Evolutionary conservation across 2,113 vertebrate genomes (phyloP).

Genomic region (Nothoprocta perdicaria): DNA sequence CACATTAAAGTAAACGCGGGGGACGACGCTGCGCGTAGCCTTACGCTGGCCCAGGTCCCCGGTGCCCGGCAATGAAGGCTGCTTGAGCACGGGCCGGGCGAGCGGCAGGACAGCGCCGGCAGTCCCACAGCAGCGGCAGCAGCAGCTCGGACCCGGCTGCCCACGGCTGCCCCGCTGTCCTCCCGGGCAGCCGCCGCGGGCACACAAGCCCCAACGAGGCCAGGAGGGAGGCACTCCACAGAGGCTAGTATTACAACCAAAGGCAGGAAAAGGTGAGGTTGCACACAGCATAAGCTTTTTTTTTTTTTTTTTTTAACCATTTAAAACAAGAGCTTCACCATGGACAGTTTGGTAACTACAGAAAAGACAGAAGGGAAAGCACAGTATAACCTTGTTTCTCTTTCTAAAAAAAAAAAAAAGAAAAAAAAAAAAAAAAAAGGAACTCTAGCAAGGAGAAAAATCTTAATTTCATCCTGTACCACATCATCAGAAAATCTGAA

Average conservation of each 20-base stretch:
- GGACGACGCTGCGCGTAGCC: not conserved
- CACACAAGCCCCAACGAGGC: not conserved
- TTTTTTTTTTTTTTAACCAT: not conserved
- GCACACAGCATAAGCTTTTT: not conserved
- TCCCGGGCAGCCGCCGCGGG: not conserved
- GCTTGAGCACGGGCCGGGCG: too few relatives aligned
- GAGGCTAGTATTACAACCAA: not conserved
- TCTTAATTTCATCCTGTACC: not conserved
- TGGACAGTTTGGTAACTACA: not conserved
- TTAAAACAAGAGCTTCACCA: not conserved
- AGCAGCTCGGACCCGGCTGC: too few relatives aligned
- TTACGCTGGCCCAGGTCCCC: too few relatives aligned
- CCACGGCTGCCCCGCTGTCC: too few relatives aligned
- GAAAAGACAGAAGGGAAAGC: not conserved
- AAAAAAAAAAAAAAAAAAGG: too few relatives aligned
- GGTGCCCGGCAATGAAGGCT: too few relatives aligned
- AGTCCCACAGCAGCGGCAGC: too few relatives aligned
- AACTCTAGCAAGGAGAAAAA: not conserved
- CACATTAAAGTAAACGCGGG: not conserved
- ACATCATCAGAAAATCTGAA: not conserved
- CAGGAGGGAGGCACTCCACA: not conserved
- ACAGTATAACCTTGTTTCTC: not conserved
- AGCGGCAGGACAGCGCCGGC: too few relatives aligned
- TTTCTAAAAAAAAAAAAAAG: not conserved
- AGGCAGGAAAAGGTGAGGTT: rapidly evolving